A percentile compares a stretch with the other conserved stretches of the same genome.
phyloP scores from a whole-genome alignment of 53 echinoderm and acorn worm species.

The Luidia sarsii region DNA sequence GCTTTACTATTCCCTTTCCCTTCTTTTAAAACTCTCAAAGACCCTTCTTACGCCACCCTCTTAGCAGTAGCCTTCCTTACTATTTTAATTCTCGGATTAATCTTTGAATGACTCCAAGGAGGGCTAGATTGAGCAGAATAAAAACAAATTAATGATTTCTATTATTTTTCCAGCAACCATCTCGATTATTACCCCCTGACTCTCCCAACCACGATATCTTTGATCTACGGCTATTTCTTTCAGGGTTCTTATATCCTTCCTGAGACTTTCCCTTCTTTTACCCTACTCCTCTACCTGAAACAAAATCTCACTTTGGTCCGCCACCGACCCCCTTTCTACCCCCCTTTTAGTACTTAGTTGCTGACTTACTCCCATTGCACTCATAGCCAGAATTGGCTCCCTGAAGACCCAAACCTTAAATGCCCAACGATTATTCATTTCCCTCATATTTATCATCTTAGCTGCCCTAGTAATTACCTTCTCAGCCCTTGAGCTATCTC shows the following conservation, averaged over 20 bases:
- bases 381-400: slow-evolving; percentile 56
- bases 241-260: background rate
- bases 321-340: slow-evolving; percentile 27
- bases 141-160: slow-evolving; percentile 48
- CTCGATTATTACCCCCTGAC: background rate
- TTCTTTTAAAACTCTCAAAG: background rate
- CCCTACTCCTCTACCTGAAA: slow-evolving; percentile 7
- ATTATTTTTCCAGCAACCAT: background rate
- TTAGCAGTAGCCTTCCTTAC: slow-evolving; percentile 27
- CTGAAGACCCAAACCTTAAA: background rate
- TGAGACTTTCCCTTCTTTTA: background rate
- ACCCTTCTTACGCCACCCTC: background rate
- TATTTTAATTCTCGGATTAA: slow-evolving; percentile 39
- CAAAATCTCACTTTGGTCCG: slow-evolving; percentile 19
- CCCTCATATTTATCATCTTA: slow-evolving; percentile 27
- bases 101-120: slow-evolving; percentile 66
- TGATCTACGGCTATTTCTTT: background rate
- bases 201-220: background rate
- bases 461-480: slow-evolving; percentile 57
- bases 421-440: slow-evolving; percentile 35
- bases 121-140: slow-evolving; percentile 78
- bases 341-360: slow-evolving; percentile 58
- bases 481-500: slow-evolving; percentile 41
- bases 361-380: slow-evolving; percentile 56
- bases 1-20: slow-evolving; percentile 63